A percentile compares a stretch with the other conserved stretches of the same genome.
Evolutionary conservation across 1,140 invertebrate species (phyloP).

Genomic region (Drosophila parabipectinata): DNA sequence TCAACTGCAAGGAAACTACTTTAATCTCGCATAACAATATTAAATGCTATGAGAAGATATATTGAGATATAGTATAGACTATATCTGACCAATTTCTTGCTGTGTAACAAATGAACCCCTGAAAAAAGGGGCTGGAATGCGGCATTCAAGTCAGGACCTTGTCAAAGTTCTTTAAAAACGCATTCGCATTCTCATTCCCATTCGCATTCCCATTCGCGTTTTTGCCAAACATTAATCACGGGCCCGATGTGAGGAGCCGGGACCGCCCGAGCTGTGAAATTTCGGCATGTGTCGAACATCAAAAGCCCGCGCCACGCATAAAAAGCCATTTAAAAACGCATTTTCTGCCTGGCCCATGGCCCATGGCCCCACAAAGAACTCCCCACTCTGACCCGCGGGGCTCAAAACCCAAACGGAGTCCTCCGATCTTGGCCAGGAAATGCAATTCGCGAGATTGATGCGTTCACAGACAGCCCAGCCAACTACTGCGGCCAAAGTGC

Average conservation of each 20-base stretch:
- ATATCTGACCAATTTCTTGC: neutral
- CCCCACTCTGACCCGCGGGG: slow-evolving; percentile 54
- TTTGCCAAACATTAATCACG: slow-evolving; percentile 79
- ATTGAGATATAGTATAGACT: no score
- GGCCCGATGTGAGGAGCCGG: slow-evolving; percentile 28
- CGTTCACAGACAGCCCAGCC: slow-evolving; percentile 71
- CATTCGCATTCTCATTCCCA: slow-evolving; percentile 51
- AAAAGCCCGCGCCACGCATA: slow-evolving; percentile 80
- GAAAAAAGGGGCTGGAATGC: slow-evolving; percentile 53
- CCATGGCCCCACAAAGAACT: slow-evolving; percentile 15
- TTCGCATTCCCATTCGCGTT: slow-evolving; percentile 67
- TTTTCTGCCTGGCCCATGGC: slow-evolving; percentile 64
- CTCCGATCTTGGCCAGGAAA: slow-evolving; percentile 46
- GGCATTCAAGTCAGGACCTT: slow-evolving; percentile 71
- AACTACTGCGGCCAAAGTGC: slow-evolving; percentile 40
- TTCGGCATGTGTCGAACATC: slow-evolving; percentile 80
- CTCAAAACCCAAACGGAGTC: slow-evolving; percentile 11
- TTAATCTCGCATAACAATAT: no score
- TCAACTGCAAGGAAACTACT: neutral
- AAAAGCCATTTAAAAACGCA: slow-evolving; percentile 83
- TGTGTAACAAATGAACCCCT: slow-evolving; percentile 56
- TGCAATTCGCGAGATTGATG: slow-evolving; percentile 68
- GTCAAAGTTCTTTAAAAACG: slow-evolving; percentile 78
- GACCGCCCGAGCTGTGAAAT: slow-evolving; percentile 74
- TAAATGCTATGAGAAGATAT: no score